These are phyloP conservation scores for Oedothorax gibbosus DNA, from an alignment of 1,140 invertebrate species.

Conservation along the genomic window DNA sequence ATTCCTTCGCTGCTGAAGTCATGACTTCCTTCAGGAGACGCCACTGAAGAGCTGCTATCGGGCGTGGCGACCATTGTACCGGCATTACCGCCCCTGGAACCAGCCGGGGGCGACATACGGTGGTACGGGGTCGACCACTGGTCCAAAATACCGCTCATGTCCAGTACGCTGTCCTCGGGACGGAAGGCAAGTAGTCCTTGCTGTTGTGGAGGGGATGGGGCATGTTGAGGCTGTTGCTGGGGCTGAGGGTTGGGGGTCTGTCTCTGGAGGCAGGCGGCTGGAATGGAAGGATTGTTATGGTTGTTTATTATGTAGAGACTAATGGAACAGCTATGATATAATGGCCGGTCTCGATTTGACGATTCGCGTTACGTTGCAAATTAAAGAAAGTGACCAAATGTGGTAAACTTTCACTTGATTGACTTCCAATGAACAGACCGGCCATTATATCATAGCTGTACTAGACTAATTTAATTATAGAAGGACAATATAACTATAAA, in stretches of 20 bases:
- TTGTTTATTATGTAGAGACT: no score
- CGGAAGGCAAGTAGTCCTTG: constrained; percentile 43
- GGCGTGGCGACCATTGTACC: constrained; percentile 11
- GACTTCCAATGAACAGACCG: no score
- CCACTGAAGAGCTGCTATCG: constrained; percentile 38
- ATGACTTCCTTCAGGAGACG: constrained; percentile 49
- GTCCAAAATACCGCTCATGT: constrained; percentile 64
- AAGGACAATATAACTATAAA: no score
- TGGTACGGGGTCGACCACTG: constrained; percentile 63
- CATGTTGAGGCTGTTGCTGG: constrained; percentile 19
- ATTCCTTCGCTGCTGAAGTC: constrained; percentile 64
- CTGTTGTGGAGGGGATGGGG: constrained; percentile 1
- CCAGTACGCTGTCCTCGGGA: constrained; percentile 64
- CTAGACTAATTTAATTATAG: no score
- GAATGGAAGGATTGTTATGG: not conserved
- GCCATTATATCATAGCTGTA: no score
- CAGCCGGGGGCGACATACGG: constrained; percentile 54
- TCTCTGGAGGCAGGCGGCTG: constrained; percentile 37
- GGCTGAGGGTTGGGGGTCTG: not conserved
- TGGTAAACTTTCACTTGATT: no score
- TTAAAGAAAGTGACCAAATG: no score
- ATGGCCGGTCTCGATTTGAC: no score
- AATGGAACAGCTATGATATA: no score
- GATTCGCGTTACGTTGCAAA: no score
- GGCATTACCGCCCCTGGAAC: constrained; percentile 30